phyloP scores from a whole-genome alignment of 2,888 invertebrate genomes.

The Escarpia spicata region DNA sequence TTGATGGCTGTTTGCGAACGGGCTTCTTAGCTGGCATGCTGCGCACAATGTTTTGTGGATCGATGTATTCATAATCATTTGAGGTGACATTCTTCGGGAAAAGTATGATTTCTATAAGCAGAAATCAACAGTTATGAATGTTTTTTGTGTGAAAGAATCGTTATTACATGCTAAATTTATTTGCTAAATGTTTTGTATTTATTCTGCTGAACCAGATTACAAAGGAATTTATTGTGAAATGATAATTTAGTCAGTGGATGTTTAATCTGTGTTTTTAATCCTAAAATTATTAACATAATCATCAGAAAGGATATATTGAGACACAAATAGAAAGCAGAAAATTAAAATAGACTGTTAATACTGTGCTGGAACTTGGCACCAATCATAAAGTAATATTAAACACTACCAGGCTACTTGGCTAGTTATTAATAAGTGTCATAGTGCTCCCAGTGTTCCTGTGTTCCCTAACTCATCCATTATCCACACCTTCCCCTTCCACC shows the following conservation, averaged over 20 bases:
- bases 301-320: neutral
- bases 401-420: no score
- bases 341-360: no score
- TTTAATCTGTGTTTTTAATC: neutral
- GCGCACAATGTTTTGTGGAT: neutral
- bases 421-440: no score
- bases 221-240: neutral
- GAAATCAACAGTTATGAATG: neutral
- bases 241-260: neutral
- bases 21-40: neutral
- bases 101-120: neutral
- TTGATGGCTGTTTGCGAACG: neutral
- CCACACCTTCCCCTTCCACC: no score
- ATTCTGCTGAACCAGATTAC: neutral
- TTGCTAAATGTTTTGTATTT: neutral
- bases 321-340: no score
- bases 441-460: no score
- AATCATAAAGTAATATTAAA: no score
- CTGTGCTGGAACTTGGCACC: no score
- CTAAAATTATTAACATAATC: neutral
- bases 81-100: neutral
- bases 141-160: neutral
- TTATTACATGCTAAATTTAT: neutral
- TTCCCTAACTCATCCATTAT: no score
- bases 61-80: neutral